phyloP scores from a whole-genome alignment of 2,113 vertebrate species.

The Symphodus melops region DNA sequence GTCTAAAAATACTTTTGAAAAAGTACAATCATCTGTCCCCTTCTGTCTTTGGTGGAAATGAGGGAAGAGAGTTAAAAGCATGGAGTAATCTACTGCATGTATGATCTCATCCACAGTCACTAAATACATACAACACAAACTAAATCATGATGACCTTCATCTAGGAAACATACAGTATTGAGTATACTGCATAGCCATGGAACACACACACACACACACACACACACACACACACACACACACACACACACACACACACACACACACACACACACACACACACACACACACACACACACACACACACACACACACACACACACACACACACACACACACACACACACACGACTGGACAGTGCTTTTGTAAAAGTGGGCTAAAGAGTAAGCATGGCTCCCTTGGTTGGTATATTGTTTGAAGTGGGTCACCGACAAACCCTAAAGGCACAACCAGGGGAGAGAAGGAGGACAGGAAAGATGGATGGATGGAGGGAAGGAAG shows the following conservation, averaged over 20 bases:
- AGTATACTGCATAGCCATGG: background rate
- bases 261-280: too few relatives aligned
- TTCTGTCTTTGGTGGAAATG: constrained; percentile 25
- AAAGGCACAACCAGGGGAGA: constrained; percentile 47
- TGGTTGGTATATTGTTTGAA: constrained; percentile 59
- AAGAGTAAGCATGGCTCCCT: constrained; percentile 29
- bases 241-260: background rate
- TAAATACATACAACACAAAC: background rate
- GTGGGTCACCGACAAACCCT: constrained; percentile 65
- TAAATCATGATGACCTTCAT: background rate
- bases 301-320: background rate
- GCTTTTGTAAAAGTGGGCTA: constrained; percentile 35
- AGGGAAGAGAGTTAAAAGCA: constrained; percentile 33
- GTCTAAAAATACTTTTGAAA: constrained; percentile 1
- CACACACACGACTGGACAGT: constrained; percentile 5
- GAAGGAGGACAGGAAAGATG: constrained; percentile 43
- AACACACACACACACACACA: constrained; percentile 14
- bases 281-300: background rate
- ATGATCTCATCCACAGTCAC: background rate
- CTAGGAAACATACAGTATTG: background rate
- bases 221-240: constrained; percentile 1
- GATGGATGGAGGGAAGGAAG: constrained; percentile 55
- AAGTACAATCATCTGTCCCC: background rate
- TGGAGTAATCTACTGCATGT: background rate
- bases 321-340: background rate